Evolutionary conservation across 2,888 invertebrate genomes (phyloP), one percentile per base, ranked within the genome.

Genomic region (Labia minor): DNA sequence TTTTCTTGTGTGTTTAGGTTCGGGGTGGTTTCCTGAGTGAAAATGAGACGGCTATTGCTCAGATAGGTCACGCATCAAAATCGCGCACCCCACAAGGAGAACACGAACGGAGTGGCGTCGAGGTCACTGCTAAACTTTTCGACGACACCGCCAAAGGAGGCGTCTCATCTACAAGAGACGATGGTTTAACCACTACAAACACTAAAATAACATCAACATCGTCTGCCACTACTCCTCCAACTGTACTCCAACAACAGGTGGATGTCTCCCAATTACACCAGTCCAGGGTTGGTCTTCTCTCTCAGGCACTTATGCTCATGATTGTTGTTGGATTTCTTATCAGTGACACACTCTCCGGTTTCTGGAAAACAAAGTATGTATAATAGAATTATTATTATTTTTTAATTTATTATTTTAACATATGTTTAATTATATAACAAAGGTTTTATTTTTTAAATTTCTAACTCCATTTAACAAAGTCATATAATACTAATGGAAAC

Each of bases 331-430:
- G 90, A 62, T 95, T 95, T 79, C 84, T 95, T 21, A 89, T 92
- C 72, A 92, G 92, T 4, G 95, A 95, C 79, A 93, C 93, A 0
- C 82, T 93, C 69, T 90, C 92, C 72, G 92, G 92, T 79, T 89
- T 93, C 78, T 95, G 95, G 94, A 95, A 94, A 79, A 86, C 89
- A 71, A 94, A 93, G 90, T 92, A 74, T 82, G 85, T 81, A n/a
- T n/a, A n/a, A n/a, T n/a, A n/a, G n/a, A n/a, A n/a, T n/a, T n/a
- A n/a, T n/a, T n/a, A n/a, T n/a, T n/a, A n/a, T n/a, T n/a, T n/a
- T n/a, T n/a, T n/a, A n/a, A n/a, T n/a, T n/a, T n/a, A n/a, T n/a
- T n/a, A n/a, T n/a, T n/a, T n/a, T n/a, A n/a, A n/a, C n/a, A n/a
- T n/a, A n/a, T n/a, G n/a, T n/a, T n/a, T n/a, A n/a, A n/a, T n/a